These are phyloP conservation scores for Rhagonycha fulva DNA, from an alignment of 2,888 invertebrate species.

Conservation along the genomic window DNA sequence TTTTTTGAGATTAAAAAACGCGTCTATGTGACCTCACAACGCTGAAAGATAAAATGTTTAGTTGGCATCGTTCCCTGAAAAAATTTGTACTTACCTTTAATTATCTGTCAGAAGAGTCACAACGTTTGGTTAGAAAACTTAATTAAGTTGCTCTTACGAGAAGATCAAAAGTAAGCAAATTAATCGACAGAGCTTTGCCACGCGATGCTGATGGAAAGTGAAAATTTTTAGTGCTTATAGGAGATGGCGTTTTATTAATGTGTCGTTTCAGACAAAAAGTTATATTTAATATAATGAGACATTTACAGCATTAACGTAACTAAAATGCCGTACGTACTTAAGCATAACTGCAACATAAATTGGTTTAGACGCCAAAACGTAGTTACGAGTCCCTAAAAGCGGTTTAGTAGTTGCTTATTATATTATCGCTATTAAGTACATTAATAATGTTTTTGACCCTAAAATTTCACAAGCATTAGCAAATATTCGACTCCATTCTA, in stretches of 20 bases:
- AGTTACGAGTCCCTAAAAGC: not conserved
- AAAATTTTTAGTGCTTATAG: not conserved
- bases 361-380: not conserved
- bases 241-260: not conserved
- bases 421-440: not conserved
- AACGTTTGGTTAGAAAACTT: not conserved
- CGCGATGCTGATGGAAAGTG: not conserved
- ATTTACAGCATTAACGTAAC: not conserved
- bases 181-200: not conserved
- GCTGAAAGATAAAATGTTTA: too few species aligned
- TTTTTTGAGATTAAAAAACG: too few species aligned
- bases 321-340: not conserved
- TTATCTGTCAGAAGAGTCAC: not conserved
- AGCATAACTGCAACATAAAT: not conserved
- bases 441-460: conserved; percentile 4
- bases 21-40: too few species aligned
- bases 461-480: not conserved
- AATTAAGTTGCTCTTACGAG: not conserved
- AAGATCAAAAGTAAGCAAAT: not conserved
- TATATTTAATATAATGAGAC: not conserved
- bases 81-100: not conserved
- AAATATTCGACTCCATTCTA: not conserved
- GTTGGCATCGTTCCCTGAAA: not conserved
- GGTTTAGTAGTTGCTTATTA: not conserved
- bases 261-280: not conserved